Percentiles rank a stretch among this genome's conserved stretches.
phyloP scores from a whole-genome alignment of 2,797 vertebrate genomes.

The Lycodopsis pacificus region DNA sequence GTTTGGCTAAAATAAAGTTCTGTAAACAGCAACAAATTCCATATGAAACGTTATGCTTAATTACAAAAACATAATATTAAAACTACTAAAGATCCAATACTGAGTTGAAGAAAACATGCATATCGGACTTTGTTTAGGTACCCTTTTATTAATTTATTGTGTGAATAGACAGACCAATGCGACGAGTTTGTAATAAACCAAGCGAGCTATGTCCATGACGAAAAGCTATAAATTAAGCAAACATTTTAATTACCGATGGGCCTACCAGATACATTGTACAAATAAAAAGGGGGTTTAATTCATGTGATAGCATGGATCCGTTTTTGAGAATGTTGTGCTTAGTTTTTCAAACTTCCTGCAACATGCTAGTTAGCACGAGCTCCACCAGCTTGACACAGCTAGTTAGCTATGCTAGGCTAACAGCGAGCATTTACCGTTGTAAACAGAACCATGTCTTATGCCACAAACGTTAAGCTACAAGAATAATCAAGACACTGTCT shows the following conservation, averaged over 20 bases:
- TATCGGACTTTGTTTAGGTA: slow-evolving; percentile 41
- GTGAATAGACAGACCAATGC: slow-evolving; percentile 33
- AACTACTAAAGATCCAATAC: neutral
- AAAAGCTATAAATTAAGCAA: neutral
- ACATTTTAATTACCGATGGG: slow-evolving; percentile 19
- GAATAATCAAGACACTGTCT: slow-evolving; percentile 44
- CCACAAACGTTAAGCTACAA: slow-evolving; percentile 54
- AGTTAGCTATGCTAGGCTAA: slow-evolving; percentile 81
- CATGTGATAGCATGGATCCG: slow-evolving; percentile 57
- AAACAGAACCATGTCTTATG: slow-evolving; percentile 70
- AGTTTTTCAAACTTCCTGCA: slow-evolving; percentile 81
- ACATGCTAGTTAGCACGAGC: slow-evolving; percentile 83
- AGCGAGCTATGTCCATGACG: neutral
- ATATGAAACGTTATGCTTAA: neutral
- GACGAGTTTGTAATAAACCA: neutral
- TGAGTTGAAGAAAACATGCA: slow-evolving; percentile 55
- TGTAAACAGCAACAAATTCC: neutral
- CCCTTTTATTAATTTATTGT: slow-evolving; percentile 67
- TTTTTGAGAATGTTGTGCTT: slow-evolving; percentile 73
- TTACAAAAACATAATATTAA: neutral
- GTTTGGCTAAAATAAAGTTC: neutral
- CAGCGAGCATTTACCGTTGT: slow-evolving; percentile 61
- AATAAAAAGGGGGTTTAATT: slow-evolving; percentile 74
- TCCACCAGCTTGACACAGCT: slow-evolving; percentile 71
- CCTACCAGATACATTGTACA: slow-evolving; percentile 14